These are phyloP conservation scores for Parnassius orleans DNA, from an alignment of 2,888 invertebrate species.

Conservation along the genomic window DNA sequence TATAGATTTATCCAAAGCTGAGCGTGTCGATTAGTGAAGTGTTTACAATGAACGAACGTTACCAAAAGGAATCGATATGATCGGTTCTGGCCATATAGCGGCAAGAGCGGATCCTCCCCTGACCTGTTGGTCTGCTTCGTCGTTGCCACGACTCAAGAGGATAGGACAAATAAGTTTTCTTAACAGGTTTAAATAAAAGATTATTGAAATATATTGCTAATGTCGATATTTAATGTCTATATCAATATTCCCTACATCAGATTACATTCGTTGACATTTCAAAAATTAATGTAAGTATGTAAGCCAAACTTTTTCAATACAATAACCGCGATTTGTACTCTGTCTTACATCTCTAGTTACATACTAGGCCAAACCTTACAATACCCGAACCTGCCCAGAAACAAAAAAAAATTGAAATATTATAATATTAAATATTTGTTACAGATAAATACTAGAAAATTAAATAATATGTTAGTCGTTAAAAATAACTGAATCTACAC, in stretches of 20 bases:
- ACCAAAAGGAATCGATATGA: too few relatives aligned
- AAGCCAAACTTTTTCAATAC: conserved; percentile 75
- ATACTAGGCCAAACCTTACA: conserved; percentile 81
- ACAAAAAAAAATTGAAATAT: conserved; percentile 42
- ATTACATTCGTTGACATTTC: conserved; percentile 82
- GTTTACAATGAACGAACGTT: too few relatives aligned
- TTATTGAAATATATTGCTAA: conserved; percentile 75
- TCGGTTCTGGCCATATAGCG: too few relatives aligned
- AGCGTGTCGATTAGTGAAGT: too few relatives aligned
- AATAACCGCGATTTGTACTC: conserved; percentile 79
- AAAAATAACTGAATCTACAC: conserved; percentile 67
- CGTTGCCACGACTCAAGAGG: neutral
- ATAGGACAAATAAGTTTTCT: conserved; percentile 2
- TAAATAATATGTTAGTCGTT: conserved; percentile 63
- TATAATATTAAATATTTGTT: conserved; percentile 57
- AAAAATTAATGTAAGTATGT: conserved; percentile 77
- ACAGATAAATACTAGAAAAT: conserved; percentile 61
- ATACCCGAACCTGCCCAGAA: conserved; percentile 81
- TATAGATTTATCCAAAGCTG: too few relatives aligned
- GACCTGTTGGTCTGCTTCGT: too few relatives aligned
- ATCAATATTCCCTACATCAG: conserved; percentile 79
- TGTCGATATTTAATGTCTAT: conserved; percentile 80
- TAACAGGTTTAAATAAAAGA: conserved; percentile 38
- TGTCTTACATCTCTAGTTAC: conserved; percentile 79
- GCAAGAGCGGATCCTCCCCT: too few relatives aligned